Evolutionary conservation across 2,797 vertebrate genomes (phyloP).

Genomic region (Notolabrus celidotus): DNA sequence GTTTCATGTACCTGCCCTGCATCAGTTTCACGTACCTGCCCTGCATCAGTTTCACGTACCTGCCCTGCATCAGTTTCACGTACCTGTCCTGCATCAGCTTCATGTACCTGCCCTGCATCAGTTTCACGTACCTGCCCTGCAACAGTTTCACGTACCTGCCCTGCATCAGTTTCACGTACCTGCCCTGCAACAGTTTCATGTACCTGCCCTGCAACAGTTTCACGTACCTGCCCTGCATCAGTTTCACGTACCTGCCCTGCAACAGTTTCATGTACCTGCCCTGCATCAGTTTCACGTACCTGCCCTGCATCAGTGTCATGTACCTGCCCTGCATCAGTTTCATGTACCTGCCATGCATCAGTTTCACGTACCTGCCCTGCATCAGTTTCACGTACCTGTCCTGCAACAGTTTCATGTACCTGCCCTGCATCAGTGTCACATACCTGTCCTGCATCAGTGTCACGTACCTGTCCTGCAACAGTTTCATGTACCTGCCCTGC

Average conservation of each 20-base stretch:
- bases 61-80: neutral
- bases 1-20: neutral
- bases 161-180: constrained; percentile 3
- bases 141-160: neutral
- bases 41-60: constrained; percentile 3
- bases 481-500: neutral
- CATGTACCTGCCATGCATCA: neutral
- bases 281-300: constrained; percentile 3
- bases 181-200: neutral
- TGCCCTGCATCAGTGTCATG: neutral
- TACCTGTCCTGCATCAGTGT: constrained; percentile 1
- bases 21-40: neutral
- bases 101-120: neutral
- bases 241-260: constrained; percentile 1
- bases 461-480: neutral
- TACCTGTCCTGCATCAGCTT: constrained; percentile 1
- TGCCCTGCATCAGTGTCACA: neutral
- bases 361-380: constrained; percentile 1
- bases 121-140: constrained; percentile 1
- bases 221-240: neutral
- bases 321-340: constrained; percentile 1
- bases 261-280: neutral
- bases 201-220: constrained; percentile 1
- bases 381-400: neutral
- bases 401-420: neutral